A percentile compares a stretch with the other conserved stretches of the same genome.
Evolutionary conservation across 2,888 invertebrate genomes (phyloP).

Genomic region (Globia sparganii): DNA sequence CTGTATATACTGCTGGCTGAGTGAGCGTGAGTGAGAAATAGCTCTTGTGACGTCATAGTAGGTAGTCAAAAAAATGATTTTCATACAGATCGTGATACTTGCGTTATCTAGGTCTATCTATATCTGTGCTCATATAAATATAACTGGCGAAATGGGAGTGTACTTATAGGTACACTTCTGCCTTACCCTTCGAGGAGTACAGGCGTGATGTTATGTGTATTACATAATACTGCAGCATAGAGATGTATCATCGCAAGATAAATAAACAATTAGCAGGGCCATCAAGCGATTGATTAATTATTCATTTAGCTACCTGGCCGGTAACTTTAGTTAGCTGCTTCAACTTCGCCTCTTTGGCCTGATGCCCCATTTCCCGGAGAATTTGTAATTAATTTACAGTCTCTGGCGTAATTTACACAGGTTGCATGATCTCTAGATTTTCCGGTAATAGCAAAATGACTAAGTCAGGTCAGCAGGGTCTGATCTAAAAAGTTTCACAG

Average conservation of each 20-base stretch:
- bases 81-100: no score
- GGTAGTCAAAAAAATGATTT: no score
- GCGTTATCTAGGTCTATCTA: no score
- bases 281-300: conserved; percentile 18
- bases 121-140: no score
- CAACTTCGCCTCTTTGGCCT: conserved; percentile 12
- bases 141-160: neutral
- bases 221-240: neutral
- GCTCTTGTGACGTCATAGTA: no score
- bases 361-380: conserved; percentile 25
- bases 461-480: neutral
- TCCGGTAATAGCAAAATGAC: neutral
- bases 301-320: conserved; percentile 1
- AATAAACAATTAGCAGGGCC: conserved; percentile 22
- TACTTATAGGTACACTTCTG: neutral
- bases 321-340: conserved; percentile 11
- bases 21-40: no score
- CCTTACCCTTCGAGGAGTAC: neutral
- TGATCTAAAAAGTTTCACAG: neutral
- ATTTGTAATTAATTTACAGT: conserved; percentile 20
- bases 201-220: neutral
- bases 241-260: conserved; percentile 3
- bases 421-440: neutral
- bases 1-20: no score
- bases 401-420: neutral